A percentile compares a stretch with the other conserved stretches of the same genome.
Conservation (phyloP, 2,888 invertebrate species). For the Pimpla rufipes region DNA sequence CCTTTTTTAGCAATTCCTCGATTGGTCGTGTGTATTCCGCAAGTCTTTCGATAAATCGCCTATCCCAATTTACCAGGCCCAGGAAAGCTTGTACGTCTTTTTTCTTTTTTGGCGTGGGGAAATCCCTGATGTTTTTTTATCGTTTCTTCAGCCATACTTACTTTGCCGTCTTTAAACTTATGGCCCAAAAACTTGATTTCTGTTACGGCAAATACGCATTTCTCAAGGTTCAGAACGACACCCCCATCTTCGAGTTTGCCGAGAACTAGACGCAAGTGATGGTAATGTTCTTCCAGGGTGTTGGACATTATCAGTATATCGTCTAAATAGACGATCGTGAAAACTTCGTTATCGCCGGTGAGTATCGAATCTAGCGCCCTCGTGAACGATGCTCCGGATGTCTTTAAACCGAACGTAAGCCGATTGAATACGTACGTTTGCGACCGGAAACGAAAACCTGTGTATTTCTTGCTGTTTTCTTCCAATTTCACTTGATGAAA, state of each 20-base stretch:
- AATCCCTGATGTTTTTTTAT: conserved; percentile 16
- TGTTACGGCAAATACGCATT: conserved; percentile 70
- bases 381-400: conserved; percentile 49
- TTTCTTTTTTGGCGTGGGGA: conserved; percentile 23
- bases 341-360: conserved; percentile 8
- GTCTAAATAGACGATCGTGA: conserved; percentile 54
- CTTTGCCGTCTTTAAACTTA: conserved; percentile 9
- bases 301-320: conserved; percentile 51
- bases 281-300: conserved; percentile 27
- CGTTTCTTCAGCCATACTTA: conserved; percentile 10
- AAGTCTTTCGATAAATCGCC: conserved; percentile 26
- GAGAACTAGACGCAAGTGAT: conserved; percentile 37
- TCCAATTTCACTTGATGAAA: conserved; percentile 54
- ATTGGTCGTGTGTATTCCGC: conserved; percentile 26
- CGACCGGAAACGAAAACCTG: conserved; percentile 47
- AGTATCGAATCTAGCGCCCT: conserved; percentile 44
- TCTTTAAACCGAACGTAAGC: conserved; percentile 58
- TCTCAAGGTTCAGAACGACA: conserved; percentile 61
- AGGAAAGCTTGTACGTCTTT: conserved; percentile 27
- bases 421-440: conserved; percentile 54
- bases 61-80: conserved; percentile 42
- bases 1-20: conserved; percentile 33
- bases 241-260: conserved; percentile 31
- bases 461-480: conserved; percentile 46
- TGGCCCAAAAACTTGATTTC: conserved; percentile 72